Percentiles rank a stretch among this genome's conserved stretches.
Conservation (phyloP, 2,888 invertebrate species). For the Antheraea yamamai region DNA sequence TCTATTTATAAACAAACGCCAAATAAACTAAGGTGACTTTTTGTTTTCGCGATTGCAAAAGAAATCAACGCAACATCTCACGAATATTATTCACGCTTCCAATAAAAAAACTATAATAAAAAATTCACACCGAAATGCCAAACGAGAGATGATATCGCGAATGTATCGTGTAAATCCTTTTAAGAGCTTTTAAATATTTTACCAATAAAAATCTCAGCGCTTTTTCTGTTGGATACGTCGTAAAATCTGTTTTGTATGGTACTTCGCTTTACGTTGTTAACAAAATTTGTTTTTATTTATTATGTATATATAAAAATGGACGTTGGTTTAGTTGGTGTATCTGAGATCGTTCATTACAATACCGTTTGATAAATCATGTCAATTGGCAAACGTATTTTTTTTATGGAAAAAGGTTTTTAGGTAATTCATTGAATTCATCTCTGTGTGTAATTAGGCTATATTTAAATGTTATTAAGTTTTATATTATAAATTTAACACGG, state of each 20-base stretch:
- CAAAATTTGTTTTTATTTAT: not conserved
- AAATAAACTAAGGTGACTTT: not conserved
- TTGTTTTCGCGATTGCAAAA: not conserved
- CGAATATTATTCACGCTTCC: constrained; percentile 14
- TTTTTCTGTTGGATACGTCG: not conserved
- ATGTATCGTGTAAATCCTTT: constrained; percentile 14
- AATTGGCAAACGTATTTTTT: too few species aligned
- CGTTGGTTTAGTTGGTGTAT: not conserved
- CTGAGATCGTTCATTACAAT: too few species aligned
- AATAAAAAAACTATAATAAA: constrained; percentile 4
- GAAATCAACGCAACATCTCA: constrained; percentile 7
- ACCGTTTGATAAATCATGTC: too few species aligned
- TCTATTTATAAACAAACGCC: not conserved
- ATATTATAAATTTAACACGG: too few species aligned
- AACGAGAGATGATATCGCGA: constrained; percentile 14
- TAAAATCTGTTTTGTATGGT: constrained; percentile 4
- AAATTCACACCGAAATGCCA: constrained; percentile 13
- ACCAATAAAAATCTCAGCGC: constrained; percentile 12
- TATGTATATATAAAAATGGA: not conserved
- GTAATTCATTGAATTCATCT: too few species aligned
- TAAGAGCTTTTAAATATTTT: constrained; percentile 16
- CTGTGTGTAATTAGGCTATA: too few species aligned
- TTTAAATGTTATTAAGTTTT: too few species aligned
- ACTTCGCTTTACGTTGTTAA: constrained; percentile 2
- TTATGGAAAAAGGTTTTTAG: too few species aligned